Evolutionary conservation across 2,797 vertebrate genomes (phyloP).

Genomic region (Amblyopsis hoosieri): DNA sequence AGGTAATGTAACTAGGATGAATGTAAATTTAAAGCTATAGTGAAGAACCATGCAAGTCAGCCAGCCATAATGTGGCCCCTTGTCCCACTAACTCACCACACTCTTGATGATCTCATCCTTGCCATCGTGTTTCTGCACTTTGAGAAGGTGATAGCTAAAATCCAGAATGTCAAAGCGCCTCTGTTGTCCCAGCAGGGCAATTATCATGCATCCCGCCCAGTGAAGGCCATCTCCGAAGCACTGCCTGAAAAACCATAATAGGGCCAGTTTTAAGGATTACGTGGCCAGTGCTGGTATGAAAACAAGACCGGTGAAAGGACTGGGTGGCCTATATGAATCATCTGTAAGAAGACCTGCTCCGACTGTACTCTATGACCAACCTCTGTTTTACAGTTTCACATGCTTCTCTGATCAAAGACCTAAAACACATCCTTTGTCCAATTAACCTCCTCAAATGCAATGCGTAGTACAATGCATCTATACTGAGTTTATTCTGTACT

Average conservation of each 20-base stretch:
- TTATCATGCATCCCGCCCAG: constrained; percentile 99
- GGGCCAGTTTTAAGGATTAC: background rate
- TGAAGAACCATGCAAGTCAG: background rate
- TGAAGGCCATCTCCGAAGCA: constrained; percentile 97
- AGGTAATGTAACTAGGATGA: background rate
- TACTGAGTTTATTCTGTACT: background rate
- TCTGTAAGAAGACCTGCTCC: too few species aligned
- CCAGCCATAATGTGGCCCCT: background rate
- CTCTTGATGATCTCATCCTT: constrained; percentile 98
- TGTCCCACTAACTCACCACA: constrained; percentile 82
- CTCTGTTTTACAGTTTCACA: too few species aligned
- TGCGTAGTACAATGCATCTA: background rate
- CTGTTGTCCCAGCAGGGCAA: constrained; percentile 92
- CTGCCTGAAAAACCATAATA: constrained; percentile 76
- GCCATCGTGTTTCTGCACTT: constrained; percentile 97
- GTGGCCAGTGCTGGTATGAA: too few species aligned
- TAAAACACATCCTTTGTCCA: too few species aligned
- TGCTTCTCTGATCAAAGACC: too few species aligned
- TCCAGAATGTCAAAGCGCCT: constrained; percentile 94
- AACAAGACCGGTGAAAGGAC: too few species aligned
- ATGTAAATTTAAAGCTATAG: background rate
- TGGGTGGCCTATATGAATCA: too few species aligned
- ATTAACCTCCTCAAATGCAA: too few species aligned
- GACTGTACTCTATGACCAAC: too few species aligned
- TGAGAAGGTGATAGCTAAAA: constrained; percentile 97